phyloP scores from a whole-genome alignment of 2,797 vertebrate genomes.

The Crenichthys baileyi region DNA sequence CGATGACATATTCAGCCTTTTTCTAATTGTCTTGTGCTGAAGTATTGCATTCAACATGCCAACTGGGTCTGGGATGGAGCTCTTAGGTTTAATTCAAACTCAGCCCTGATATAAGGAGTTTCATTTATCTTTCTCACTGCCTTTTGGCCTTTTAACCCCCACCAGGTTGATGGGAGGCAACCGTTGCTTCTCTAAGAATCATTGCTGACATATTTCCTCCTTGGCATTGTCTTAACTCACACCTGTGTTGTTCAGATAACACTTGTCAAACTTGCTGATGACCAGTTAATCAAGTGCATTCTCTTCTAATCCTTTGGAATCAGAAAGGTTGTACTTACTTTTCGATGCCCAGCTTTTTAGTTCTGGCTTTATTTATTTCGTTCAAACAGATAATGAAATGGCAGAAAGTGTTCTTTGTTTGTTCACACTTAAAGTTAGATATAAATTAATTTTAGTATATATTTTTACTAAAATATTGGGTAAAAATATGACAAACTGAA shows the following conservation, averaged over 20 bases:
- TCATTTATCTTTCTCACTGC: too few relatives aligned
- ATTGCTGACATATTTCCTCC: too few relatives aligned
- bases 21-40: neutral
- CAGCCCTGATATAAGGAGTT: too few relatives aligned
- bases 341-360: neutral
- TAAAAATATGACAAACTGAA: neutral
- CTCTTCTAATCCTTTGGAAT: neutral
- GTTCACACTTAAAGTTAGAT: neutral
- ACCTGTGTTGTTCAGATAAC: too few relatives aligned
- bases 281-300: too few relatives aligned
- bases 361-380: neutral
- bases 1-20: neutral
- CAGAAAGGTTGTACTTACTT: neutral
- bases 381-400: neutral
- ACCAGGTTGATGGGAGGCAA: too few relatives aligned
- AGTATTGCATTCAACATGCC: neutral
- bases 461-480: neutral
- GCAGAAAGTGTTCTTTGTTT: neutral
- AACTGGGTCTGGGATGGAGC: neutral
- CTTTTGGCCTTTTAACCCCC: too few relatives aligned
- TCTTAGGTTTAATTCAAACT: too few relatives aligned
- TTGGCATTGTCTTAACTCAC: too few relatives aligned
- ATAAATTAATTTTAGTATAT: neutral
- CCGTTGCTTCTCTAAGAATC: too few relatives aligned
- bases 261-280: too few relatives aligned